Base-by-base conservation (phyloP, 2,888 invertebrate genomes). In the Drosophila borborema region DNA sequence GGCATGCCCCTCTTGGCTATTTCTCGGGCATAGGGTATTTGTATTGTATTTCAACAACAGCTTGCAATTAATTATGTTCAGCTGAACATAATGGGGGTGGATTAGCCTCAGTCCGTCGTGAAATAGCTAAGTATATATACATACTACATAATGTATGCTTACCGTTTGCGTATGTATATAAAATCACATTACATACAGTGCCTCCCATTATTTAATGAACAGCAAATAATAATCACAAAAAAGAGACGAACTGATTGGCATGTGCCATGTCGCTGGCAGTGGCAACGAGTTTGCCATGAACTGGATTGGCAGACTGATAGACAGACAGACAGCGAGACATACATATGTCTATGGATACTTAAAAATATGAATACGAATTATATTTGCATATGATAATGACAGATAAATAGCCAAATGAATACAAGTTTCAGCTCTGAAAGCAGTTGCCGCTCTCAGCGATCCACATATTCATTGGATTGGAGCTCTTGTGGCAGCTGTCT, bases 201-300 rank as follows among this genome's bases (percentile, higher is more conserved):
- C 54, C 69, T 69, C 64, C 89, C 71, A 80, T 86, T 74, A 83
- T 83, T 89, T 86, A 90, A 90, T 84, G 89, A 84, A 88, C 89
- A 89, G 72, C 61, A 75, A 79, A 82, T 71, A 89, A 81, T 81
- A 90, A 87, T 83, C 84, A 81, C 73, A 74, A 28, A 28, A 28
- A 63, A 70, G 68, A 56, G 74, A 63, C 55, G 45, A 60, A 16
- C 64, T 79, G 70, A 86, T 80, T 71, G 89, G 71, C 80, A 75
- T 82, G 70, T 66, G 55, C 81, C 87, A 65, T 49, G 63, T 12
- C 67, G 63, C 70, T 67, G 18, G 46, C 60, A 65, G 49, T 83
- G 14, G 66, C 69, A 66, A 77, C 78, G 72, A 61, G 64, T 82
- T 85, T 66, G 72, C 86, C 88, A 62, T 88, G 88, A 85, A 72